phyloP scores from a whole-genome alignment of 2,888 invertebrate genomes.

The Campoplex nolae region DNA sequence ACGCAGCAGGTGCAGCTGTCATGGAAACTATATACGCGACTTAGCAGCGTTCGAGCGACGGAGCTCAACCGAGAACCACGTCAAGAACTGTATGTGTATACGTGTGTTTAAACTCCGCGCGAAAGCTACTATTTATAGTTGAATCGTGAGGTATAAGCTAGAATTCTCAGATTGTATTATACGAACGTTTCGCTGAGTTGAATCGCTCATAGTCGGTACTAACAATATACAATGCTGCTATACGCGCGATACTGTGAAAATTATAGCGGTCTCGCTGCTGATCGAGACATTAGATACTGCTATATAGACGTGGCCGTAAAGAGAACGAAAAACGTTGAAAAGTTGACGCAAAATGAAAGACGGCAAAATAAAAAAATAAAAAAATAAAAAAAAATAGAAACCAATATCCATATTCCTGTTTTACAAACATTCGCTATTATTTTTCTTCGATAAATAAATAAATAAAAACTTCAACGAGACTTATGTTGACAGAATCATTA shows the following conservation, averaged over 20 bases:
- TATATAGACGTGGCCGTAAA: not conserved
- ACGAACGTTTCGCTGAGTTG: slow-evolving; percentile 56
- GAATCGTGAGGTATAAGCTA: slow-evolving; percentile 71
- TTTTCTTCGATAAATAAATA: not conserved
- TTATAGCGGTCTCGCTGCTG: slow-evolving; percentile 19
- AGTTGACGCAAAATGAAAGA: not conserved
- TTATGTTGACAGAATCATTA: not conserved
- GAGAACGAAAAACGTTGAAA: slow-evolving; percentile 9
- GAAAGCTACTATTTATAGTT: slow-evolving; percentile 74
- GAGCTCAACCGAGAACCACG: slow-evolving; percentile 34
- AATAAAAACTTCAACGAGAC: not conserved
- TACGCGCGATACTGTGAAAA: slow-evolving; percentile 34
- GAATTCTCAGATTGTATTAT: slow-evolving; percentile 67
- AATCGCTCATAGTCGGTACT: slow-evolving; percentile 48
- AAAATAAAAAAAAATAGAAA: not conserved
- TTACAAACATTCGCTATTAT: not conserved
- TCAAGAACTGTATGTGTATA: slow-evolving; percentile 21
- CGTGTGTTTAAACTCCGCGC: slow-evolving; percentile 63
- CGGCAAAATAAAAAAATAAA: not conserved
- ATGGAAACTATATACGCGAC: slow-evolving; percentile 67
- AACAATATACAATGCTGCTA: slow-evolving; percentile 22
- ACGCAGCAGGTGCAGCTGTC: slow-evolving; percentile 73
- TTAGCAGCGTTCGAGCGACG: slow-evolving; percentile 59
- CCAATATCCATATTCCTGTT: not conserved
- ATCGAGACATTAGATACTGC: slow-evolving; percentile 45